Evolutionary conservation across 1,140 invertebrate genomes (phyloP), one percentile per base, ranked within the genome.

Genomic region (Episyrphus balteatus): DNA sequence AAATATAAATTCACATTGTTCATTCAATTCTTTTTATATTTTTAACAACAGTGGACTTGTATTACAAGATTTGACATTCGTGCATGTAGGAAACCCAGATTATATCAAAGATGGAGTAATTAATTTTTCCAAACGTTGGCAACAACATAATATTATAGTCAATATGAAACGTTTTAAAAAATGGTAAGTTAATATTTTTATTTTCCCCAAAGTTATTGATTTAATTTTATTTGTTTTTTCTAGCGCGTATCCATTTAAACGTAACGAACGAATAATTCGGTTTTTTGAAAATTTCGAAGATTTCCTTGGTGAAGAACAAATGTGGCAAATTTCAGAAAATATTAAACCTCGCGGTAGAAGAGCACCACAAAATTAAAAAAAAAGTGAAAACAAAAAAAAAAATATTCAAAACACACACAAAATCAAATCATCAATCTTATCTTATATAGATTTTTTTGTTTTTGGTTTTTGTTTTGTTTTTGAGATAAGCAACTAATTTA

Each of bases 221-320:
- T 30, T 46, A 19, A 42, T 21, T 32, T 32, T 32, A 17, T 13
- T 13, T 49, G n/a, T 39, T 5, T 13, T 36, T 47, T 41, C 2
- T 56, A 78, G 76, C 53, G 72, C 85, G 47, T 92, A 91, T 73
- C 79, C 77, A 56, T 92, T 89, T 66, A 92, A 90, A 70, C 88
- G 86, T 59, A 90, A 92, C 67, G 92, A 96, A 62, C 81, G 84
- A 52, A 93, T 99, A 38, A 84, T 97, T 57, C 77, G 83, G 46
- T 94, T 96, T 74, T 95, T 99, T 75, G 91, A 93, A 69, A 91
- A 94, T 71, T 98, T 98, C 73, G 88, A 95, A 61, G 86, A 97
- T 68, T 90, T 86, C 65, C 77, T 96, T 51, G 86, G 83, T 68
- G 95, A 98, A 73, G 94, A 98, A 66, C 84, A 89, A 38, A 90